Conservation (phyloP, 2,888 invertebrate genomes). For the Cheilosia scutellata region DNA sequence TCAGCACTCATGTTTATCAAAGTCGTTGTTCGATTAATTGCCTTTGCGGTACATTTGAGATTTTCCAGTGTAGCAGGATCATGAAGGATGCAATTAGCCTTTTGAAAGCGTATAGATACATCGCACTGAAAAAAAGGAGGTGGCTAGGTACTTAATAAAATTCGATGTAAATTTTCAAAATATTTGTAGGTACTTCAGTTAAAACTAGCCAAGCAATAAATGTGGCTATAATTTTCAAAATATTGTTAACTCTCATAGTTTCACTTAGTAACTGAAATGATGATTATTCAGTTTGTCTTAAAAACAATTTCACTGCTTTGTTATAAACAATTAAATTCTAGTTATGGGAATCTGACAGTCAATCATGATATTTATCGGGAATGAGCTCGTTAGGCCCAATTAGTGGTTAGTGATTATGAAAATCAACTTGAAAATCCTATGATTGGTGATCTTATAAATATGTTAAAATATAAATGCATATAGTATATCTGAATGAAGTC, state of each 20-base stretch:
- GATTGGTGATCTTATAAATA: too few species aligned
- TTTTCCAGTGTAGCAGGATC: slow-evolving; percentile 12
- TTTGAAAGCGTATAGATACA: neutral
- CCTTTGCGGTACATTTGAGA: slow-evolving; percentile 13
- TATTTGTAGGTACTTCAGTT: neutral
- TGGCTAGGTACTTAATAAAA: neutral
- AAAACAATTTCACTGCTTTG: too few species aligned
- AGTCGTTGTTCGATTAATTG: slow-evolving; percentile 32
- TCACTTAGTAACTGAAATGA: neutral
- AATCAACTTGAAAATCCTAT: too few species aligned
- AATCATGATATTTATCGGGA: too few species aligned
- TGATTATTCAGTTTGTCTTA: too few species aligned
- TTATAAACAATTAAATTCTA: too few species aligned
- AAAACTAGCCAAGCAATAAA: neutral
- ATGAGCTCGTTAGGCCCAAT: too few species aligned
- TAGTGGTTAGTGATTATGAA: too few species aligned
- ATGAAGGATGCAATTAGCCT: slow-evolving; percentile 12
- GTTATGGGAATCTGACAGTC: too few species aligned
- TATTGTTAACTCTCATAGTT: neutral
- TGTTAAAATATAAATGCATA: too few species aligned
- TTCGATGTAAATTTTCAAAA: neutral
- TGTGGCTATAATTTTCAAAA: neutral
- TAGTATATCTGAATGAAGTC: too few species aligned
- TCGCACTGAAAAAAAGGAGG: neutral
- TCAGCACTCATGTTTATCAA: slow-evolving; percentile 22